phyloP scores from a whole-genome alignment of 2,113 vertebrate genomes.

The Triplophysa rosa region DNA sequence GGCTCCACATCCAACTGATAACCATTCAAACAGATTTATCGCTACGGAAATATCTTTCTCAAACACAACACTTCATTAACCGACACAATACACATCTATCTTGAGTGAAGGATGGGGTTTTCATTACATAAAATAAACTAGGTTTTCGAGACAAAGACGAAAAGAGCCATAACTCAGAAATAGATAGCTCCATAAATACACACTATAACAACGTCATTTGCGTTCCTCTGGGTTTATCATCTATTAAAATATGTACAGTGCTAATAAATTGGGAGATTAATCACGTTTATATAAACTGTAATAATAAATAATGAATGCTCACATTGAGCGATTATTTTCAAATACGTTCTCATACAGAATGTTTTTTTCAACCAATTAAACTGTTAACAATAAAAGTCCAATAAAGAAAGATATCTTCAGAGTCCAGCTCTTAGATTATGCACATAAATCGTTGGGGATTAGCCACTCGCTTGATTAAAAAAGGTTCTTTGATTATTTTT shows the following conservation, averaged over 20 bases:
- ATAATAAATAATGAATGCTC: slow-evolving; percentile 42
- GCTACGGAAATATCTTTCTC: not conserved
- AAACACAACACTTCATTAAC: slow-evolving; percentile 30
- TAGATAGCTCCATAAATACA: slow-evolving; percentile 64
- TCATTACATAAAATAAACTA: slow-evolving; percentile 60
- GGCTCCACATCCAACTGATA: not conserved
- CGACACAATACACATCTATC: slow-evolving; percentile 51
- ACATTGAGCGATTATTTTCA: slow-evolving; percentile 53
- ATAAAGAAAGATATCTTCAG: slow-evolving; percentile 58
- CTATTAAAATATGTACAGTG: slow-evolving; percentile 44
- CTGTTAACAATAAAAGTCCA: slow-evolving; percentile 49
- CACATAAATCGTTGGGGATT: slow-evolving; percentile 65
- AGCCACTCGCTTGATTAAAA: slow-evolving; percentile 67
- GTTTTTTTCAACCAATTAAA: slow-evolving; percentile 47
- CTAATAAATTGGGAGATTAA: slow-evolving; percentile 48
- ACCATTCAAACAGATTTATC: slow-evolving; percentile 20
- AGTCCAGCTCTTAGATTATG: slow-evolving; percentile 66
- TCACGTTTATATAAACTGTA: slow-evolving; percentile 57
- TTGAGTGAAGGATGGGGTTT: slow-evolving; percentile 46
- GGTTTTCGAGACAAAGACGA: slow-evolving; percentile 25
- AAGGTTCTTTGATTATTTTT: slow-evolving; percentile 67
- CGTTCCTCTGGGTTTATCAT: slow-evolving; percentile 62
- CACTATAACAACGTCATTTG: slow-evolving; percentile 60
- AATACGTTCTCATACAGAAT: slow-evolving; percentile 42
- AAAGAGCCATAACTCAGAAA: slow-evolving; percentile 59